phyloP scores from a whole-genome alignment of 2,113 vertebrate genomes.

The Nothoprocta perdicaria region DNA sequence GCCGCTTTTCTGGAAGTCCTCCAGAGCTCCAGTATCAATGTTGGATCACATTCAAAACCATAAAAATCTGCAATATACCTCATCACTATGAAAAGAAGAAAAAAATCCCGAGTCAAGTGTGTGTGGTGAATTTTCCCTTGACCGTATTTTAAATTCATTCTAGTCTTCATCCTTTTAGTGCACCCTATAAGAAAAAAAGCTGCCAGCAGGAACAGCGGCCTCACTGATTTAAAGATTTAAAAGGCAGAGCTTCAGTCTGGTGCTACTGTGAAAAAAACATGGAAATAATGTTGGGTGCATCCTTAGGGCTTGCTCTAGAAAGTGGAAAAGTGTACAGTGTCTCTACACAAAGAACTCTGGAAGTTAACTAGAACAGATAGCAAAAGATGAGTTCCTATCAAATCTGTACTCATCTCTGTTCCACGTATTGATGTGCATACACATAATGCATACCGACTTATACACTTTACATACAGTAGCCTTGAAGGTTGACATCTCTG shows the following conservation, averaged over 20 bases:
- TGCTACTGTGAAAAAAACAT: background rate
- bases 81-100: background rate
- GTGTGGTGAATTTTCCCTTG: background rate
- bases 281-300: background rate
- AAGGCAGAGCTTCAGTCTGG: background rate
- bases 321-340: background rate
- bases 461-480: background rate
- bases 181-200: background rate
- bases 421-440: background rate
- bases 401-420: background rate
- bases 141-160: constrained; percentile 44
- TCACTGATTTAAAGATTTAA: background rate
- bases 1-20: constrained; percentile 29
- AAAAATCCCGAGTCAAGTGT: constrained; percentile 19
- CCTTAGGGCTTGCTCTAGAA: background rate
- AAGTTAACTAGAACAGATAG: background rate
- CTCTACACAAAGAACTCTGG: background rate
- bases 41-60: constrained; percentile 44
- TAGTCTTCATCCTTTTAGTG: constrained; percentile 38
- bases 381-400: background rate
- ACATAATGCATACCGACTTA: background rate
- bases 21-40: constrained; percentile 54
- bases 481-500: background rate
- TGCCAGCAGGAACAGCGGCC: constrained; percentile 33
- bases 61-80: constrained; percentile 46